Conservation (phyloP, 2,888 invertebrate genomes). For the Callyntrura guangdongensis region DNA sequence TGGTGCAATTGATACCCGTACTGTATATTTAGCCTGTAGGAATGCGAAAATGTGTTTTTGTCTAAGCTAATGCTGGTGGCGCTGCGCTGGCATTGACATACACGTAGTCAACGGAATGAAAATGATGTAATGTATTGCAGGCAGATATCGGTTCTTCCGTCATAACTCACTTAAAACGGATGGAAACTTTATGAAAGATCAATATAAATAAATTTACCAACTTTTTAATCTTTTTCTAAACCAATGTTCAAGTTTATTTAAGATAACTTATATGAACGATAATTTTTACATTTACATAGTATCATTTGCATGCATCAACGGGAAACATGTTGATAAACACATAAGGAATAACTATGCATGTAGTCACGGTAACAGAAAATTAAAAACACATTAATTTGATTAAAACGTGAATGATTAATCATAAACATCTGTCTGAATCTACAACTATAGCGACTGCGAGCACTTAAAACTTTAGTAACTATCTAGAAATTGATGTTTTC, state of each 20-base stretch:
- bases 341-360: not conserved
- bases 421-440: constrained; percentile 23
- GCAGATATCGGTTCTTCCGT: no score
- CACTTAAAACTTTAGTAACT: constrained; percentile 28
- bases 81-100: no score
- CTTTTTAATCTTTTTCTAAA: not conserved
- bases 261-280: constrained; percentile 29
- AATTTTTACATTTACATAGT: constrained; percentile 14
- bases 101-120: no score
- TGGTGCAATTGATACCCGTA: no score
- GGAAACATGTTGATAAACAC: constrained; percentile 14
- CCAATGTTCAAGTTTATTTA: constrained; percentile 10
- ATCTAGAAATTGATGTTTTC: constrained; percentile 27
- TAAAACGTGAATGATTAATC: constrained; percentile 17
- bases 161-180: no score
- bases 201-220: no score
- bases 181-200: no score
- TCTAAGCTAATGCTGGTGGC: not conserved
- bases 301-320: constrained; percentile 30
- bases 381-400: constrained; percentile 27
- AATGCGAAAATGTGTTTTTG: not conserved
- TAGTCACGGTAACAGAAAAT: constrained; percentile 23
- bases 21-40: no score
- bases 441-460: constrained; percentile 54
- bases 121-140: no score